Percentiles rank a stretch among this genome's conserved stretches.
These are phyloP conservation scores for Latrodectus geometricus DNA, from an alignment of 1,140 invertebrate species.

Conservation along the genomic window DNA sequence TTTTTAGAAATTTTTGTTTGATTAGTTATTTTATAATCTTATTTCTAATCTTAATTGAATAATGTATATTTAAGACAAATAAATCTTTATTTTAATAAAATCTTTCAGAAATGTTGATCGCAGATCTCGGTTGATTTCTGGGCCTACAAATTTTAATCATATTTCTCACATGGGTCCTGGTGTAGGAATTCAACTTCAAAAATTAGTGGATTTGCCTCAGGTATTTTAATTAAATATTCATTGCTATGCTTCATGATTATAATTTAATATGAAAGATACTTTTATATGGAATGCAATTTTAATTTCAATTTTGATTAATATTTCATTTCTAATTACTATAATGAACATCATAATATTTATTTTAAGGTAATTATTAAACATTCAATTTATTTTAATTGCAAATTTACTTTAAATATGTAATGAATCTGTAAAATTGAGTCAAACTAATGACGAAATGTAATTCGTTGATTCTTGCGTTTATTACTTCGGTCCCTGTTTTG, in stretches of 20 bases:
- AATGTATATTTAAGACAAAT: background rate
- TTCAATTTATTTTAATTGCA: too few relatives aligned
- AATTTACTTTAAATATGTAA: too few relatives aligned
- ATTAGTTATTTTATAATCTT: too few relatives aligned
- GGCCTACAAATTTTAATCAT: conserved; percentile 98
- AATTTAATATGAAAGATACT: background rate
- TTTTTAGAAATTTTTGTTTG: too few relatives aligned
- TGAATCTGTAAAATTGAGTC: too few relatives aligned
- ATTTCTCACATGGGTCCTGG: conserved; percentile 98
- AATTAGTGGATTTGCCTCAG: conserved; percentile 90
- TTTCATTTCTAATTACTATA: background rate
- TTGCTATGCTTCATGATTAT: background rate
- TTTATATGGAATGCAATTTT: background rate
- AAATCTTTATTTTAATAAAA: background rate
- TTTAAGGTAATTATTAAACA: too few relatives aligned
- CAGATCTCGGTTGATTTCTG: conserved; percentile 94
- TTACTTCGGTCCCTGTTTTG: too few relatives aligned
- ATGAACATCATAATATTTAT: too few relatives aligned
- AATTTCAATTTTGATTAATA: background rate
- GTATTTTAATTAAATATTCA: background rate
- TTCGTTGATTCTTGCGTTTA: too few relatives aligned
- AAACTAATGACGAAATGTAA: too few relatives aligned
- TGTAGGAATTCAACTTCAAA: conserved; percentile 92
- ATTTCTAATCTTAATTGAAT: background rate
- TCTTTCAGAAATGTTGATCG: conserved; percentile 72